Conservation (phyloP, 1,140 invertebrate species). For the Yoshiicerus persimilis region DNA sequence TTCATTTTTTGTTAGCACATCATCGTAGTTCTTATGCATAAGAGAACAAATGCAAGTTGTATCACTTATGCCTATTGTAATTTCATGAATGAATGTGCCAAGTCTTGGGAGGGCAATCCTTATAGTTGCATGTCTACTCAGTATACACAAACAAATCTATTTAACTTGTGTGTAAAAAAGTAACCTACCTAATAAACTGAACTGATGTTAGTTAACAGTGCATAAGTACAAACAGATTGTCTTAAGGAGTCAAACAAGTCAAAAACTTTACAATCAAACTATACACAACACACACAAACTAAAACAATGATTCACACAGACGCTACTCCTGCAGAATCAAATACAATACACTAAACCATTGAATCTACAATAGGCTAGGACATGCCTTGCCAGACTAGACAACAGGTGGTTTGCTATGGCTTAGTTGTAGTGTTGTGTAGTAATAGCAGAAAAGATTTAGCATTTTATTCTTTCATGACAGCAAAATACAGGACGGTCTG, state of each 20-base stretch:
- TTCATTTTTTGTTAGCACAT: not conserved
- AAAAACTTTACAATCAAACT: not conserved
- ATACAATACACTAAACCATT: not conserved
- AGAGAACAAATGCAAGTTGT: not conserved
- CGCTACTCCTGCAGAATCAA: too few species aligned
- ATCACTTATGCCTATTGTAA: not conserved
- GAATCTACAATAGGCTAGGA: not conserved
- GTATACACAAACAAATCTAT: not conserved
- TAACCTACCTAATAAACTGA: not conserved
- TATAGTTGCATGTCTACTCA: not conserved
- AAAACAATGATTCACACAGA: not conserved
- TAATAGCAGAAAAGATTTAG: not conserved
- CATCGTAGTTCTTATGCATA: not conserved
- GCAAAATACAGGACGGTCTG: not conserved
- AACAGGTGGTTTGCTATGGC: constrained; percentile 4
- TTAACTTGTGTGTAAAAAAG: not conserved
- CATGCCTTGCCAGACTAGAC: not conserved
- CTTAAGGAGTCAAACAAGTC: not conserved
- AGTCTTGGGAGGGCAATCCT: not conserved
- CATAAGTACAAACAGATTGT: not conserved
- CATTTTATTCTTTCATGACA: not conserved
- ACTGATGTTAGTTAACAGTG: not conserved
- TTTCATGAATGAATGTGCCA: constrained; percentile 6
- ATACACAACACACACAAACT: not conserved
- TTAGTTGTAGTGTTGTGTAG: not conserved